Conservation (phyloP, 2,888 invertebrate species). For the Drosophila setosimentum region DNA sequence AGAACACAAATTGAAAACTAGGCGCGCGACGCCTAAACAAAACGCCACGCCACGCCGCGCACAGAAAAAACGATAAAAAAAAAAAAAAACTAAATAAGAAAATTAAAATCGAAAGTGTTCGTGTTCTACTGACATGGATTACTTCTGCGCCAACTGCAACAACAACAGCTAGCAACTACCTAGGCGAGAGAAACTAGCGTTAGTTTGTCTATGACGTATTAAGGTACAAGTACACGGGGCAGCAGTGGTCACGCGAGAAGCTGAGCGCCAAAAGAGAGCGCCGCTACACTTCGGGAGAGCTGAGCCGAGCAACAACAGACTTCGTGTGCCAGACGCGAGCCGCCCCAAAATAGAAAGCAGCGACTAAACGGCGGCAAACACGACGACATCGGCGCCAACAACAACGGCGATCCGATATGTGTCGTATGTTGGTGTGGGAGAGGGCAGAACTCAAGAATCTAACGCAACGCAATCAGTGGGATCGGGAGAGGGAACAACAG, state of each 20-base stretch:
- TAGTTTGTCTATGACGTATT: conserved; percentile 72
- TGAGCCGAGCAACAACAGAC: conserved; percentile 21
- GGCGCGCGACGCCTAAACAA: conserved; percentile 30
- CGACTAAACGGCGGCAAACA: conserved; percentile 45
- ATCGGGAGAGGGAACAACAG: conserved; percentile 27
- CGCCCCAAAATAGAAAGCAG: conserved; percentile 71
- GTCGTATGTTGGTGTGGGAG: conserved; percentile 58
- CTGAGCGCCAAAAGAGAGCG: conserved; percentile 43
- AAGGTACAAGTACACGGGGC: conserved; percentile 23
- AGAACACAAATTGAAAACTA: conserved; percentile 33
- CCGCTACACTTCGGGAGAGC: conserved; percentile 5
- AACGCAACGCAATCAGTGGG: conserved; percentile 49
- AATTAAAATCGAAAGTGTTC: conserved; percentile 82
- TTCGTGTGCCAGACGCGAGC: conserved; percentile 31
- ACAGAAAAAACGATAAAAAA: conserved; percentile 26
- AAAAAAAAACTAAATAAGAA: conserved; percentile 24
- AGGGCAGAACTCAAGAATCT: conserved; percentile 57
- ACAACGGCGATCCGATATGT: conserved; percentile 40
- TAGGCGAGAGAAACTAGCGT: conserved; percentile 72
- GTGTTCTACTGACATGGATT: conserved; percentile 84
- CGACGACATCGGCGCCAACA: conserved; percentile 21
- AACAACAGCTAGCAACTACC: conserved; percentile 33
- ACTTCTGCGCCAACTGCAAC: conserved; percentile 61
- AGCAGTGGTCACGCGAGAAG: conserved; percentile 14
- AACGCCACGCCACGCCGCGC: conserved; percentile 70